Evolutionary conservation across 1,140 invertebrate species (phyloP).

Genomic region (Calephelis virginiensis): DNA sequence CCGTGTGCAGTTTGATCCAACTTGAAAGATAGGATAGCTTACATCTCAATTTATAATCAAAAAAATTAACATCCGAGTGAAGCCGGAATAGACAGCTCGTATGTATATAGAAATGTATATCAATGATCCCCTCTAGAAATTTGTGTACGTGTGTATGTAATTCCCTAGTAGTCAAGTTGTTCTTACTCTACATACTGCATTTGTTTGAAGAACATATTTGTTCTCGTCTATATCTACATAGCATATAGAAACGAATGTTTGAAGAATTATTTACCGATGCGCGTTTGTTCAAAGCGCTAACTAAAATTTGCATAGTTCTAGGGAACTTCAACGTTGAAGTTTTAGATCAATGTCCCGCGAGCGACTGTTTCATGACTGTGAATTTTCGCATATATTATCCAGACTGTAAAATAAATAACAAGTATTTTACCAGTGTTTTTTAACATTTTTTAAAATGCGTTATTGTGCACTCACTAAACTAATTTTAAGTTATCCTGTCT

Average conservation of each 20-base stretch:
- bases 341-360: constrained; percentile 53
- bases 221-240: background rate
- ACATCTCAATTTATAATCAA: too few species aligned
- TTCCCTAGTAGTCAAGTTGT: background rate
- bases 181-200: background rate
- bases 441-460: background rate
- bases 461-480: too few species aligned
- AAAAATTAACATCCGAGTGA: too few species aligned
- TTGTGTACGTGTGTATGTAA: too few species aligned
- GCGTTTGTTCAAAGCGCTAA: constrained; percentile 62
- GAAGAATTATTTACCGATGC: constrained; percentile 41
- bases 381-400: constrained; percentile 40
- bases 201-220: background rate
- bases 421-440: constrained; percentile 9
- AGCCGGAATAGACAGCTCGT: too few species aligned
- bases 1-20: too few species aligned
- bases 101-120: too few species aligned
- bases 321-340: constrained; percentile 52
- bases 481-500: too few species aligned
- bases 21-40: too few species aligned
- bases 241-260: constrained; percentile 11
- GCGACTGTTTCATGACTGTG: constrained; percentile 36
- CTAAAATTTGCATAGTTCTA: constrained; percentile 70
- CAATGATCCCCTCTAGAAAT: too few species aligned
- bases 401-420: constrained; percentile 31